Evolutionary conservation across 2,888 invertebrate species (phyloP).

Genomic region (Euplexia lucipara): DNA sequence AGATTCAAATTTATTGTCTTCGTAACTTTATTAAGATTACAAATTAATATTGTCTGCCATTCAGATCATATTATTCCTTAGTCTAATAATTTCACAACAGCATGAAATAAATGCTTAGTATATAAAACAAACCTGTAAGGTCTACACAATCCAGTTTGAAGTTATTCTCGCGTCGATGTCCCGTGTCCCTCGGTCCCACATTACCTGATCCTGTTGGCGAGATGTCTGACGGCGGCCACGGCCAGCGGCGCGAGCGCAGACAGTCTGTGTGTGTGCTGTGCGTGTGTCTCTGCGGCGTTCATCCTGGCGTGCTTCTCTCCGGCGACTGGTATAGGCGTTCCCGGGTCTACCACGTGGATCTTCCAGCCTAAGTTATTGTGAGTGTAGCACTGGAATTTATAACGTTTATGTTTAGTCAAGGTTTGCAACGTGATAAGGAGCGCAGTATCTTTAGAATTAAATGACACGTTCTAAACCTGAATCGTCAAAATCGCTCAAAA

Average conservation of each 20-base stretch:
- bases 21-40: constrained; percentile 27
- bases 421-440: no score
- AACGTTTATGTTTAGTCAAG: background rate
- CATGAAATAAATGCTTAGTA: constrained; percentile 18
- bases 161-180: constrained; percentile 41
- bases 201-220: constrained; percentile 40
- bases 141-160: constrained; percentile 2
- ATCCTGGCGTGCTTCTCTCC: constrained; percentile 71
- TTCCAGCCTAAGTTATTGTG: constrained; percentile 98
- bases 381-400: constrained; percentile 94
- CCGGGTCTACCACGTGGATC: constrained; percentile 96
- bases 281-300: constrained; percentile 53
- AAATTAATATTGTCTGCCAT: constrained; percentile 5
- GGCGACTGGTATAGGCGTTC: constrained; percentile 82
- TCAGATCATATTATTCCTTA: constrained; percentile 4
- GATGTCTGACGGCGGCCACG: background rate
- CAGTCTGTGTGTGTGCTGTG: constrained; percentile 27
- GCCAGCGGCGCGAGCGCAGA: constrained; percentile 29
- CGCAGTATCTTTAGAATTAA: no score
- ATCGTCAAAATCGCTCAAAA: no score
- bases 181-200: background rate
- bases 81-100: constrained; percentile 20
- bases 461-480: no score
- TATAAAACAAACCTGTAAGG: constrained; percentile 38
- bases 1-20: constrained; percentile 56